phyloP scores from a whole-genome alignment of 1,140 invertebrate species.

The Harlomillsia oculata region DNA sequence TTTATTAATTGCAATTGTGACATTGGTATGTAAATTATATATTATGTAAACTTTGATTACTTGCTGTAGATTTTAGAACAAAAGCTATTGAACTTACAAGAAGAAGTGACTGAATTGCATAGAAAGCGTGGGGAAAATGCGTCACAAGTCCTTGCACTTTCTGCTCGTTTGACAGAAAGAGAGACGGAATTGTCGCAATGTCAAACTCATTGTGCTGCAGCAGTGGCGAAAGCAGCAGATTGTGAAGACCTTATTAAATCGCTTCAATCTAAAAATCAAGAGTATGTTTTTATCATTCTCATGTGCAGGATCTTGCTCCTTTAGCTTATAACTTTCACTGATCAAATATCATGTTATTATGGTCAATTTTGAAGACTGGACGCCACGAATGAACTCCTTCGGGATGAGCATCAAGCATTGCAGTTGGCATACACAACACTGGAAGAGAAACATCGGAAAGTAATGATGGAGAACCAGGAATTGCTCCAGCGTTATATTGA shows the following conservation, averaged over 20 bases:
- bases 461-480: constrained; percentile 54
- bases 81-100: constrained; percentile 73
- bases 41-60: constrained; percentile 31
- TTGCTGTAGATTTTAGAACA: constrained; percentile 54
- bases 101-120: constrained; percentile 83
- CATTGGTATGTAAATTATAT: neutral
- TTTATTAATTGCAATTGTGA: constrained; percentile 38
- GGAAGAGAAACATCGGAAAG: constrained; percentile 69
- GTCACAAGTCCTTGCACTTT: constrained; percentile 84
- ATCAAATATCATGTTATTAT: neutral
- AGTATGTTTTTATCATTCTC: constrained; percentile 20
- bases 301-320: neutral
- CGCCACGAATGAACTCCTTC: constrained; percentile 71
- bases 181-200: constrained; percentile 51
- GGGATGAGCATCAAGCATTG: constrained; percentile 89
- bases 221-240: constrained; percentile 27
- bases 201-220: constrained; percentile 15
- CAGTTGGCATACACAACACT: constrained; percentile 79
- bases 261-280: constrained; percentile 21
- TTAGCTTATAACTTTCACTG: neutral
- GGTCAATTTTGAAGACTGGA: constrained; percentile 50
- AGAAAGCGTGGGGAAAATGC: constrained; percentile 80
- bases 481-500: constrained; percentile 77
- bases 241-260: constrained; percentile 30
- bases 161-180: constrained; percentile 72